A percentile compares a stretch with the other conserved stretches of the same genome.
phyloP scores from a whole-genome alignment of 2,888 invertebrate genomes.

The Muscina levida region DNA sequence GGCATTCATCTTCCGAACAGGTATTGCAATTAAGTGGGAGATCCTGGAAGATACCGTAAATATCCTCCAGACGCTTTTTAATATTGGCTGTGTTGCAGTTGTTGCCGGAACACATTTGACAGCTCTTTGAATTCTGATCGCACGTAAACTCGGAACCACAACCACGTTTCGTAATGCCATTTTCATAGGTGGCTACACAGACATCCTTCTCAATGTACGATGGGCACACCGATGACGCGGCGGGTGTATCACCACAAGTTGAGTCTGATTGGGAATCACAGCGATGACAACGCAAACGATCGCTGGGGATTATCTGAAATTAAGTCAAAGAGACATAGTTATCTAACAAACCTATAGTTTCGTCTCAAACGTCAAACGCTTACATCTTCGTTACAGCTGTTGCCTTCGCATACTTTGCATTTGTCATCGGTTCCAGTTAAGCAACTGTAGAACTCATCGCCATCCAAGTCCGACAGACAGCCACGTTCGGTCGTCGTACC shows the following conservation, averaged over 20 bases:
- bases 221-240: conserved; percentile 62
- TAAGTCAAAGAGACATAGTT: background rate
- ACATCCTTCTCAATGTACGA: conserved; percentile 59
- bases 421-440: conserved; percentile 58
- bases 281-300: conserved; percentile 68
- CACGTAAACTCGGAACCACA: conserved; percentile 67
- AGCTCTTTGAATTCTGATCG: conserved; percentile 56
- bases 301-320: conserved; percentile 62
- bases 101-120: conserved; percentile 62
- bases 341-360: background rate
- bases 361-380: background rate
- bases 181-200: conserved; percentile 66
- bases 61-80: conserved; percentile 60
- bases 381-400: conserved; percentile 67
- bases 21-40: conserved; percentile 69
- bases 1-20: conserved; percentile 63
- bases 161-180: conserved; percentile 67
- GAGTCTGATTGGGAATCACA: conserved; percentile 66
- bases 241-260: conserved; percentile 61
- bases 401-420: conserved; percentile 66
- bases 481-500: conserved; percentile 67
- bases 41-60: conserved; percentile 68
- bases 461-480: conserved; percentile 66
- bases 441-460: conserved; percentile 68
- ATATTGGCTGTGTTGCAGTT: conserved; percentile 68